Conservation (phyloP, 1,140 invertebrate genomes). For the Neodiprion fabricii region DNA sequence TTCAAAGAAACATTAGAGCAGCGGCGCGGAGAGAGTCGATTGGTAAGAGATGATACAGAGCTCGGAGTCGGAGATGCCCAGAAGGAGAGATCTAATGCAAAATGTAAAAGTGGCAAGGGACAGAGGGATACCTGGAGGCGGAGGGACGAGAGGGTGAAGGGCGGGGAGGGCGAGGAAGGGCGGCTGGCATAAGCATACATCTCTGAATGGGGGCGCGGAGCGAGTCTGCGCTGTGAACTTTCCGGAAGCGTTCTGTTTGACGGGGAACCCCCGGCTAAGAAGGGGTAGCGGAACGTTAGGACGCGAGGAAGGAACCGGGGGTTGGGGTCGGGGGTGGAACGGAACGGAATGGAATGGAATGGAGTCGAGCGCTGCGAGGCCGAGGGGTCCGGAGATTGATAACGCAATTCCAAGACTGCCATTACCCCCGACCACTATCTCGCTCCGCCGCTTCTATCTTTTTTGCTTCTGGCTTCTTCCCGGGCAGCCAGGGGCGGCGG, state of each 20-base stretch:
- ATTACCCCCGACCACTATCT: constrained; percentile 57
- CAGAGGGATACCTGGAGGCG: constrained; percentile 15
- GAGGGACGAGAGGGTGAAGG: constrained; percentile 24
- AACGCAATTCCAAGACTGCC: constrained; percentile 64
- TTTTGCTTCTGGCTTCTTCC: constrained; percentile 39
- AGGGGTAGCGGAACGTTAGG: constrained; percentile 28
- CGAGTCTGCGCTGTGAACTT: constrained; percentile 38
- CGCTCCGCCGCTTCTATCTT: constrained; percentile 58
- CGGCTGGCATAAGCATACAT: constrained; percentile 15
- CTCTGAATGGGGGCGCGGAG: constrained; percentile 19
- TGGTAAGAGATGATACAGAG: background rate
- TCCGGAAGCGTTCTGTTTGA: constrained; percentile 54
- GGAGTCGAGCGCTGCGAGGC: constrained; percentile 44
- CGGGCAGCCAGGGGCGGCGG: constrained; percentile 46
- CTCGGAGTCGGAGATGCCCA: background rate
- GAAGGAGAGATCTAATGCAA: constrained; percentile 51
- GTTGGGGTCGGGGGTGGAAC: constrained; percentile 37
- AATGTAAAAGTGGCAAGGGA: constrained; percentile 53
- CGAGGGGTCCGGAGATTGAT: constrained; percentile 60
- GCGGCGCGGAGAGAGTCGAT: background rate
- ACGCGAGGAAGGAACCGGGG: constrained; percentile 32
- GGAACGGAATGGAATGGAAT: constrained; percentile 56
- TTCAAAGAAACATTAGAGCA: background rate
- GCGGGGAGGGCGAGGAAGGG: constrained; percentile 8
- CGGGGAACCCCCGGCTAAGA: constrained; percentile 24